A percentile compares a stretch with the other conserved stretches of the same genome.
phyloP scores from a whole-genome alignment of 2,113 vertebrate species.

The Notothenia rossii region DNA sequence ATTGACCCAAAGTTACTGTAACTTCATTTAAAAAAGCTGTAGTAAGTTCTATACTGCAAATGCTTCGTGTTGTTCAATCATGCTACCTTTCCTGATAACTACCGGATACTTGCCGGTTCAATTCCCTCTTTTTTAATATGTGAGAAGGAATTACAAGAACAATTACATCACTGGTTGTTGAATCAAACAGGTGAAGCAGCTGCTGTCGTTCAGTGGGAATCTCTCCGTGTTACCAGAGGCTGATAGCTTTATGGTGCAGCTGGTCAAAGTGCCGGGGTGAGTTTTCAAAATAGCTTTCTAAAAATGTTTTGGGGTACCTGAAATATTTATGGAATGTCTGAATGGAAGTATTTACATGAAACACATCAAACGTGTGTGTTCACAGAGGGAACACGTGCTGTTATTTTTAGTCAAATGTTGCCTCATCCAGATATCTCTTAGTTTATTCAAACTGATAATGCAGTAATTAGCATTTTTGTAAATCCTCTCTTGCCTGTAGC shows the following conservation, averaged over 20 bases:
- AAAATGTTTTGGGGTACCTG: neutral
- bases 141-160: neutral
- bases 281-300: constrained; percentile 6
- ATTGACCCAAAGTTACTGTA: neutral
- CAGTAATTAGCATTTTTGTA: neutral
- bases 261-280: constrained; percentile 84
- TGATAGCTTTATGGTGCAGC: constrained; percentile 84
- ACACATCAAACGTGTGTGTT: neutral
- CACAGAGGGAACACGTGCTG: no score
- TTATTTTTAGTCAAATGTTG: neutral
- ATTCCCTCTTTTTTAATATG: neutral
- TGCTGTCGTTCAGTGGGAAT: constrained; percentile 80
- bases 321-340: neutral
- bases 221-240: constrained; percentile 78
- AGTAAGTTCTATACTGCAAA: neutral
- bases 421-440: no score
- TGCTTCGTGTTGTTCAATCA: neutral
- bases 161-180: neutral
- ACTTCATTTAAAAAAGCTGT: neutral
- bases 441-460: neutral
- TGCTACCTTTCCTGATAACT: neutral
- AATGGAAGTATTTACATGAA: neutral
- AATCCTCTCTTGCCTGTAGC: constrained; percentile 63
- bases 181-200: constrained; percentile 79
- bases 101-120: neutral